phyloP scores from a whole-genome alignment of 2,113 vertebrate genomes.

The Capra hircus region DNA sequence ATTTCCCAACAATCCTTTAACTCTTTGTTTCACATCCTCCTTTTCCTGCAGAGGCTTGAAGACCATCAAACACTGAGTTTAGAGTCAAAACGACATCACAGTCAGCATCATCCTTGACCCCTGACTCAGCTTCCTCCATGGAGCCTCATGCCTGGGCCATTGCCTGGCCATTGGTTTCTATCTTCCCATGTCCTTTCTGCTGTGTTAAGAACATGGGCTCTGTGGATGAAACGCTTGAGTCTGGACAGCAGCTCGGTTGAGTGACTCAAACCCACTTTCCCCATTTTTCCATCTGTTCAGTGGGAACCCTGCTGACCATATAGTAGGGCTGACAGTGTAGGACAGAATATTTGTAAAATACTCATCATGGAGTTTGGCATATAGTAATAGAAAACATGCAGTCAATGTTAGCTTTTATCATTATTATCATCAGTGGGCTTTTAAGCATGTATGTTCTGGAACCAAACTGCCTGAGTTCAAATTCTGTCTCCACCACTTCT shows the following conservation, averaged over 20 bases:
- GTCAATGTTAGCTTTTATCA: not conserved
- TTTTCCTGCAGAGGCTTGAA: not conserved
- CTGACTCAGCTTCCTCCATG: not conserved
- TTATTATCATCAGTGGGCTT: not conserved
- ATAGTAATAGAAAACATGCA: not conserved
- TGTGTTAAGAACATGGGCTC: not conserved
- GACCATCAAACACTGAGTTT: not conserved
- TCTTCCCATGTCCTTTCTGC: not conserved
- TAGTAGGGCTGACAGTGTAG: not conserved
- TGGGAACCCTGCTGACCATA: no score
- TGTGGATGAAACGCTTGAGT: no score
- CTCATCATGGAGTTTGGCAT: not conserved
- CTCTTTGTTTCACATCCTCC: not conserved
- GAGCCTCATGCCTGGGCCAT: no score
- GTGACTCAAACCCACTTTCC: not conserved
- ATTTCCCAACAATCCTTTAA: not conserved
- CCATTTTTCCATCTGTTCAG: not conserved
- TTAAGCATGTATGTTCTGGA: not conserved
- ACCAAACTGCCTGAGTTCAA: not conserved
- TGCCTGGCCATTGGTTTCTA: no score
- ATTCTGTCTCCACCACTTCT: not conserved
- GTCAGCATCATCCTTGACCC: not conserved
- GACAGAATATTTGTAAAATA: not conserved
- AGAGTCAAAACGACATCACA: fast-evolving
- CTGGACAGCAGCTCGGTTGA: not conserved